Conservation (phyloP, 92 coral and sea anemone genomes). For the Porites divaricata region DNA sequence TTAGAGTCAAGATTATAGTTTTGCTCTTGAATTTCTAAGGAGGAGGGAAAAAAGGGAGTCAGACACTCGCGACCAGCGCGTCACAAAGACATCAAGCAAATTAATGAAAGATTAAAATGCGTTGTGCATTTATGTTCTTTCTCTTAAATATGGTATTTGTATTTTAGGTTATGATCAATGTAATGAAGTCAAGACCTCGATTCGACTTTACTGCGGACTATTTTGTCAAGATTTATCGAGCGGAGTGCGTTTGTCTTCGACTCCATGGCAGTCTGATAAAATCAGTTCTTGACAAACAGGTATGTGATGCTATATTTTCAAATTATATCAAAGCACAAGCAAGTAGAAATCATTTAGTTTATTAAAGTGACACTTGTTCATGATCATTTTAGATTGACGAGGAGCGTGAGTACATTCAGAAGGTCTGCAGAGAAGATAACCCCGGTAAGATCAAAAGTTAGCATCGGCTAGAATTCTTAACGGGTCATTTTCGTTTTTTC, state of each 20-base stretch:
- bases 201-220: conserved; percentile 89
- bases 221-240: conserved; percentile 90
- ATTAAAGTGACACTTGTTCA: no score
- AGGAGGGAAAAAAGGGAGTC: no score
- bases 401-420: conserved; percentile 93
- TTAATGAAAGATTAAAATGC: no score
- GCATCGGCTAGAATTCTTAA: no score
- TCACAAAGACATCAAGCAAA: background rate
- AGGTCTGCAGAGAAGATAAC: conserved; percentile 89
- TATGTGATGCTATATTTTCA: conserved; percentile 4
- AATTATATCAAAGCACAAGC: no score
- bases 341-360: no score
- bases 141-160: background rate
- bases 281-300: conserved; percentile 94
- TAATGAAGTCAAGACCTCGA: conserved; percentile 85
- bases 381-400: conserved; percentile 71
- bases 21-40: no score
- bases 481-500: no score
- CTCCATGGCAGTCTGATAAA: conserved; percentile 92
- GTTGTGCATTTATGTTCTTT: background rate
- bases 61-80: no score
- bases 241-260: conserved; percentile 90
- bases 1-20: no score
- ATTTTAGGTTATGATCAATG: conserved; percentile 80
- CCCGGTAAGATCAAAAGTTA: conserved; percentile 56